Evolutionary conservation across 2,113 vertebrate genomes (phyloP), one percentile per base, ranked within the genome.

Genomic region (Motacilla alba): DNA sequence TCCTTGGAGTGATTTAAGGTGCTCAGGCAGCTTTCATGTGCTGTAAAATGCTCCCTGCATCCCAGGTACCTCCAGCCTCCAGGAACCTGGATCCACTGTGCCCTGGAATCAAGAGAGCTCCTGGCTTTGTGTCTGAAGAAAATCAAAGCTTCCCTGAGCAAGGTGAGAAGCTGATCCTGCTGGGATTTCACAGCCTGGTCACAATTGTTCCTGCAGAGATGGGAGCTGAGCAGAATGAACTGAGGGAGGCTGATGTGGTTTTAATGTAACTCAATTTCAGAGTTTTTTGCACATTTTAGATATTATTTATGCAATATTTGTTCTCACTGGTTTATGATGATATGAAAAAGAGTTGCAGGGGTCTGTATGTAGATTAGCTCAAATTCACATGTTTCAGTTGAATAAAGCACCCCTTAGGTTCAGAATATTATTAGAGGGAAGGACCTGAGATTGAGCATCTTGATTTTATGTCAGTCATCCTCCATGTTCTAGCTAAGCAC

Each of bases 101-200:
- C 98, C 63, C 96, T 99, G 93, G 99, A 99, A 96, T 99, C 99
- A 10, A 98, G 99, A 63, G 99, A 99, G 76, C 98, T 99, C n/a
- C 98, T 99, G 28, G 96, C 99, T 47, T 98, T 99, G 82, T 99
- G 99, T 83, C 98, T 99, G 77, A 99, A 99, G 97, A 99, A 99
- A 96, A 97, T 99, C 18, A 99, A 99, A 96, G 96, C 98, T 37
- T 97, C 98, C 1, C 92, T 98, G 87, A 98, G 96, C 96, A 98
- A 97, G 98, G 98, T 98, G 93, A 87, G 98, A 81, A 24, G 50
- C 41, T 41, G 30, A 28, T 58, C 44, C 35, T 86, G 2, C 6
- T 23, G 13, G 14, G 21, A 4, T 82, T 67, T 22, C 47, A 77
- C 46, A 37, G 73, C 46, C 19, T 23, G 21, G 1, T 44, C 63